Evolutionary conservation across 2,113 vertebrate species (phyloP).

Genomic region (Xiphophorus couchianus): DNA sequence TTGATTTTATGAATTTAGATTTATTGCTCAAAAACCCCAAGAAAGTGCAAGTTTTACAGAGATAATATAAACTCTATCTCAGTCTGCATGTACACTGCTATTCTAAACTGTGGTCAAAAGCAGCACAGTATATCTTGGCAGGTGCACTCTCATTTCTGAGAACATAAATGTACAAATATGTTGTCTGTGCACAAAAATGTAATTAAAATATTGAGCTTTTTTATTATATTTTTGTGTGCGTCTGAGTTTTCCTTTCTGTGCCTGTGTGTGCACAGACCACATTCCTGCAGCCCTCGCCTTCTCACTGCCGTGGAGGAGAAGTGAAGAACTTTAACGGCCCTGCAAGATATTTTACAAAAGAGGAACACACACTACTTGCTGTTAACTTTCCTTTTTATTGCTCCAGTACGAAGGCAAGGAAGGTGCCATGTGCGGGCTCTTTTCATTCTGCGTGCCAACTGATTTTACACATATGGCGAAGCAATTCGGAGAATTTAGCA

Average conservation of each 20-base stretch:
- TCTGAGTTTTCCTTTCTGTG: slow-evolving; percentile 23
- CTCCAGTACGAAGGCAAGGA: slow-evolving; percentile 45
- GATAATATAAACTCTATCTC: no score
- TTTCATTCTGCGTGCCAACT: slow-evolving; percentile 26
- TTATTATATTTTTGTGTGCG: background rate
- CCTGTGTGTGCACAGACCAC: slow-evolving; percentile 40
- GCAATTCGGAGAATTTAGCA: slow-evolving; percentile 16
- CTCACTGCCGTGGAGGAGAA: slow-evolving; percentile 45
- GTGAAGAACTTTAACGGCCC: slow-evolving; percentile 39
- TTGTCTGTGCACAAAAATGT: background rate
- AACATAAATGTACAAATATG: background rate
- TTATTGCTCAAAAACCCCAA: no score
- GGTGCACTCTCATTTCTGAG: background rate
- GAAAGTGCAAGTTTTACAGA: no score
- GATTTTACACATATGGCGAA: slow-evolving; percentile 43
- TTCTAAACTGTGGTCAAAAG: background rate
- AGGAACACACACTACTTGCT: slow-evolving; percentile 53
- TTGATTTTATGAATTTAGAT: no score
- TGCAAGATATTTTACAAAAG: slow-evolving; percentile 53
- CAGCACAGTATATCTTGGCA: background rate
- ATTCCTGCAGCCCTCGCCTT: slow-evolving; percentile 57
- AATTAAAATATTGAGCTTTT: background rate
- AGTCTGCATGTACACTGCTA: no score
- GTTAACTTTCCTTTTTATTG: slow-evolving; percentile 58
- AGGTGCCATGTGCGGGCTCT: slow-evolving; percentile 36